Conservation (phyloP, 2,113 vertebrate species). For the Peucedramus taeniatus region DNA sequence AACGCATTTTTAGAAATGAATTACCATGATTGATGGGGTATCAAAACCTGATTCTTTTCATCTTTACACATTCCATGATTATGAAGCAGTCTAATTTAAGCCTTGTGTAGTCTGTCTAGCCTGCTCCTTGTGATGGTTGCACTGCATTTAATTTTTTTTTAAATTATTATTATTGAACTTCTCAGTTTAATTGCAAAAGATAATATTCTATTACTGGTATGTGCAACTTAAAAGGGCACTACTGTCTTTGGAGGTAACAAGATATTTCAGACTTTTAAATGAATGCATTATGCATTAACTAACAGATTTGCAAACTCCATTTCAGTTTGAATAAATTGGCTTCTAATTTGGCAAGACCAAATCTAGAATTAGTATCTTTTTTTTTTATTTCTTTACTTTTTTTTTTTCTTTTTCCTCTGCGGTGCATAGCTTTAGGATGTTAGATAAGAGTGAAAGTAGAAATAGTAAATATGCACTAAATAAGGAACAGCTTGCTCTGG, state of each 20-base stretch:
- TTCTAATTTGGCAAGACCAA: conserved; percentile 32
- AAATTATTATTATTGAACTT: neutral
- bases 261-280: conserved; percentile 52
- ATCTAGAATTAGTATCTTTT: conserved; percentile 37
- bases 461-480: conserved; percentile 62
- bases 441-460: conserved; percentile 66
- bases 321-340: conserved; percentile 50
- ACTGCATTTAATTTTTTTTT: neutral
- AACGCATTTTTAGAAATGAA: conserved; percentile 54
- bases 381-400: conserved; percentile 21
- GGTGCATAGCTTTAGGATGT: conserved; percentile 35
- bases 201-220: conserved; percentile 33
- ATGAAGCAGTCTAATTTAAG: conserved; percentile 59
- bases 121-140: conserved; percentile 48
- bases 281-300: conserved; percentile 46
- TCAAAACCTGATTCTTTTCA: conserved; percentile 58
- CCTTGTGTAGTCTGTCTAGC: conserved; percentile 53
- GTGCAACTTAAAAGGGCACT: conserved; percentile 49
- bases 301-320: conserved; percentile 41
- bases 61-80: conserved; percentile 62
- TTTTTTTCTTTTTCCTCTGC: neutral
- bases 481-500: conserved; percentile 77
- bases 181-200: conserved; percentile 38
- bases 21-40: conserved; percentile 56
- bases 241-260: conserved; percentile 41